Conservation (phyloP, 2,113 vertebrate genomes). For the Pundamilia nyererei region DNA sequence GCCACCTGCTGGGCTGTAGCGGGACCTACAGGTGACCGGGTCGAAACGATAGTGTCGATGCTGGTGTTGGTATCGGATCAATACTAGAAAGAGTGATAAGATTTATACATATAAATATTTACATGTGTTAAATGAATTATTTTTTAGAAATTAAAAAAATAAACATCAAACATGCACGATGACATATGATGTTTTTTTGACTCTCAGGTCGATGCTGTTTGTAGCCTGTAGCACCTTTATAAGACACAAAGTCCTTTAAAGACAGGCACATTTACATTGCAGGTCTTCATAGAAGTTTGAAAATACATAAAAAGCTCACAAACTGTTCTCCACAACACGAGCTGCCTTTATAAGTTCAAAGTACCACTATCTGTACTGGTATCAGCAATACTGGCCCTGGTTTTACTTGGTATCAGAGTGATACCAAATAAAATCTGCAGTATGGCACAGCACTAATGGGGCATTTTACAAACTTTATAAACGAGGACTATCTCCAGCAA, state of each 20-base stretch:
- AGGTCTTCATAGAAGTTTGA: not conserved
- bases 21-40: accelerated
- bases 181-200: accelerated
- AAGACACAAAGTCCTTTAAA: not conserved
- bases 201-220: not conserved
- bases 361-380: not conserved
- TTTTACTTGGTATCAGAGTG: not conserved
- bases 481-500: not conserved
- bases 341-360: not conserved
- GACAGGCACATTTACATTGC: not conserved
- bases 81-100: not conserved
- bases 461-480: not conserved
- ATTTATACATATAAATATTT: not conserved
- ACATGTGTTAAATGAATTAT: accelerated
- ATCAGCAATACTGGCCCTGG: not conserved
- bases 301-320: not conserved
- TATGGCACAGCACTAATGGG: not conserved
- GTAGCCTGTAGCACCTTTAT: not conserved
- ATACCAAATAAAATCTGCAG: not conserved
- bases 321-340: accelerated
- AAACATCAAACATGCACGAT: not conserved
- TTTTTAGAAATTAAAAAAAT: not conserved
- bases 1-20: not conserved
- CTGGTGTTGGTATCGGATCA: not conserved
- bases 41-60: not conserved